Evolutionary conservation across 2,888 invertebrate species (phyloP).

Genomic region (Polydrusus pterygomalis): DNA sequence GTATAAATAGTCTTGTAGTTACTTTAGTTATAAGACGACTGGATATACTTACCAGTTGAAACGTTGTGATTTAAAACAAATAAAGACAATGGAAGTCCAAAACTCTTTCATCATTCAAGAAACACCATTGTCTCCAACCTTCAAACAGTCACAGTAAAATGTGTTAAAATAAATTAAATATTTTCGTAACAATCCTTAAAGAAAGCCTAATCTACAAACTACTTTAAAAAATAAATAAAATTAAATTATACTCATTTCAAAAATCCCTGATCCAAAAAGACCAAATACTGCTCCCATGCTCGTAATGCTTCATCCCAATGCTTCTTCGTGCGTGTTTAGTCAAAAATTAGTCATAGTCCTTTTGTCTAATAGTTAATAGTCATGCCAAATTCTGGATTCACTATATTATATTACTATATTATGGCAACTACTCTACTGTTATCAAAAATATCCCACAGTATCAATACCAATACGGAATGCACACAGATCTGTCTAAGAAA

Average conservation of each 20-base stretch:
- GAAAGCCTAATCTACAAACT: background rate
- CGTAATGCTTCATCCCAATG: constrained; percentile 11
- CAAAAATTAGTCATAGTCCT: constrained; percentile 24
- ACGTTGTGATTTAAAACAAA: too few species aligned
- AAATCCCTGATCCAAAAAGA: constrained; percentile 52
- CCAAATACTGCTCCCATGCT: constrained; percentile 37
- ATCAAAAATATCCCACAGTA: constrained; percentile 17
- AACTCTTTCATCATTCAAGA: too few species aligned
- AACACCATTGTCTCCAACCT: too few species aligned
- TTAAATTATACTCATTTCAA: constrained; percentile 48
- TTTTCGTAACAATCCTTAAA: too few species aligned
- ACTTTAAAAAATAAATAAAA: constrained; percentile 28
- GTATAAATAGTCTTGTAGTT: too few species aligned
- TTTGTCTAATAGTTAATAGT: constrained; percentile 23
- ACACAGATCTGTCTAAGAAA: background rate
- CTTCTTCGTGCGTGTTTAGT: constrained; percentile 20
- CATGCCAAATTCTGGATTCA: constrained; percentile 22
- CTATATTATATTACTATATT: background rate
- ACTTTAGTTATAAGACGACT: too few species aligned
- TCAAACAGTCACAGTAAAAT: too few species aligned
- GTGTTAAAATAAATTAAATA: too few species aligned
- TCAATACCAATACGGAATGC: too few species aligned
- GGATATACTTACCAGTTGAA: too few species aligned
- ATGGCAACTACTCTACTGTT: background rate
- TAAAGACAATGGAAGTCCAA: too few species aligned